Conservation (phyloP, 2,888 invertebrate species). For the Aphelenchoides bicaudatus region DNA sequence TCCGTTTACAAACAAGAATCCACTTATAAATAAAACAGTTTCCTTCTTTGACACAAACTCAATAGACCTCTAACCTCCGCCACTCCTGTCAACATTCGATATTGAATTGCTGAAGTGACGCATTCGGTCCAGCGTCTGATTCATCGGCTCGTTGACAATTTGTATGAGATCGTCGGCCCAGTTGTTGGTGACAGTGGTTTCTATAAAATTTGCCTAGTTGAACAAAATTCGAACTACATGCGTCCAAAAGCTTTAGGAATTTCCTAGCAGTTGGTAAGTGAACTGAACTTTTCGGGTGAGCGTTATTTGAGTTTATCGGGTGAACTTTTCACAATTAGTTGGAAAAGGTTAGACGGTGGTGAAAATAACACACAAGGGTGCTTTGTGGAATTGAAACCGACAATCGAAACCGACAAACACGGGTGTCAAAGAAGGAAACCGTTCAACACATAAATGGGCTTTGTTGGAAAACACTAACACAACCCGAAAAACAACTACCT, state of each 20-base stretch:
- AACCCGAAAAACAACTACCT: neutral
- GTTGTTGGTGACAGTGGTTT: constrained; percentile 30
- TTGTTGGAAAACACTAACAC: neutral
- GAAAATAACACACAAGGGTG: too few relatives aligned
- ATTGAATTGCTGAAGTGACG: constrained; percentile 56
- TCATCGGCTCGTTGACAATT: constrained; percentile 60
- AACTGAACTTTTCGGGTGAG: too few relatives aligned
- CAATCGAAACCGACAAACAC: neutral
- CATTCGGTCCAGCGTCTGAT: constrained; percentile 59
- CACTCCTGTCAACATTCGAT: constrained; percentile 47
- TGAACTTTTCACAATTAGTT: too few relatives aligned
- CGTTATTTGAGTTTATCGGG: too few relatives aligned
- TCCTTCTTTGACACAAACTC: neutral
- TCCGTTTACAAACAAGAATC: neutral
- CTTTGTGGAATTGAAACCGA: constrained; percentile 1
- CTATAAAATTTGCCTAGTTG: too few relatives aligned
- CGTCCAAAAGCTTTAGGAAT: too few relatives aligned
- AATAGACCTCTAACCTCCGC: neutral
- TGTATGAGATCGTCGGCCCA: constrained; percentile 61
- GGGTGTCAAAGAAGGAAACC: too few relatives aligned
- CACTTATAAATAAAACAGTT: neutral
- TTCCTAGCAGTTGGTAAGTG: too few relatives aligned
- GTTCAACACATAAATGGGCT: neutral
- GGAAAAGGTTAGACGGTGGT: too few relatives aligned
- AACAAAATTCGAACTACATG: too few relatives aligned